These are phyloP conservation scores for Larimichthys crocea DNA, from an alignment of 2,113 vertebrate species.

Conservation along the genomic window DNA sequence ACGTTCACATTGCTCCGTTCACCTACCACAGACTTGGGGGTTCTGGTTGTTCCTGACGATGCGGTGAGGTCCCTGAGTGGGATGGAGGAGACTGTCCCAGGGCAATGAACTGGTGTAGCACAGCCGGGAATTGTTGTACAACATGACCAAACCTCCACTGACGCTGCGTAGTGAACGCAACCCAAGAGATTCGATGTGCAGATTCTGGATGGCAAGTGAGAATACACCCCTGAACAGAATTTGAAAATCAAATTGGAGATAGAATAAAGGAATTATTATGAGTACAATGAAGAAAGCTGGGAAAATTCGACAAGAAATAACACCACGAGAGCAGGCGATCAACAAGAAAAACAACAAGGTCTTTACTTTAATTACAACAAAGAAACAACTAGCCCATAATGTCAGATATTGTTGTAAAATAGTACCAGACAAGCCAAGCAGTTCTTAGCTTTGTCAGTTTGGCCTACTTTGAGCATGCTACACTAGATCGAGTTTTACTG, in stretches of 20 bases:
- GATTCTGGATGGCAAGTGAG: constrained; percentile 90
- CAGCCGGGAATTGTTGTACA: constrained; percentile 90
- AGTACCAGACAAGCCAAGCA: not conserved
- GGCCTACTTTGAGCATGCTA: constrained; percentile 29
- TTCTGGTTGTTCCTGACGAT: constrained; percentile 88
- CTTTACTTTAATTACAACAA: not conserved
- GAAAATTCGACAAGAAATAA: not conserved
- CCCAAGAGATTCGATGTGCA: constrained; percentile 89
- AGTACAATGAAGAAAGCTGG: not conserved
- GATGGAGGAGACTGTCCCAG: constrained; percentile 88
- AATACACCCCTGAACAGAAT: constrained; percentile 88
- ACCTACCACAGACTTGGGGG: constrained; percentile 86
- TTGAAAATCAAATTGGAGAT: not conserved
- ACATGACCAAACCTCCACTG: constrained; percentile 91
- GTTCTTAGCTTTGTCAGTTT: constrained; percentile 1
- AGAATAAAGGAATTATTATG: not conserved
- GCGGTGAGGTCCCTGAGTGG: constrained; percentile 86
- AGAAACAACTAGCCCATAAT: not conserved
- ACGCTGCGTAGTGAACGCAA: constrained; percentile 91
- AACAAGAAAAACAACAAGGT: not conserved
- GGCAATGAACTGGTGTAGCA: constrained; percentile 91
- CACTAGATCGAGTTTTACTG: not conserved
- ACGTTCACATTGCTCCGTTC: not conserved
- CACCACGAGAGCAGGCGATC: not conserved
- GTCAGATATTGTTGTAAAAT: not conserved